phyloP scores from a whole-genome alignment of 2,797 vertebrate species.

The Labroides dimidiatus region DNA sequence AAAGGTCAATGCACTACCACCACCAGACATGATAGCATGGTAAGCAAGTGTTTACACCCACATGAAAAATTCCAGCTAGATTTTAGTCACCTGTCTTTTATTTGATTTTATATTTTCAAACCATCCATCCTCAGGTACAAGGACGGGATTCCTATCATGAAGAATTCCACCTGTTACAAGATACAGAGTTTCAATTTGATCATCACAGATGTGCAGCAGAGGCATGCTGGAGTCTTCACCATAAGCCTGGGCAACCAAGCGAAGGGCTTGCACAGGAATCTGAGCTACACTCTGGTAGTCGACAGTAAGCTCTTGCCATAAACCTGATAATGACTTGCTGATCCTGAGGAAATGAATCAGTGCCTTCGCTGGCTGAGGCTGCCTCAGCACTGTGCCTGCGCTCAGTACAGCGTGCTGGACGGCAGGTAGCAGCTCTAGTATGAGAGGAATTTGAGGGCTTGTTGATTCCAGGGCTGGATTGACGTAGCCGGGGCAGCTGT shows the following conservation, averaged over 20 bases:
- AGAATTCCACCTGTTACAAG: constrained; percentile 85
- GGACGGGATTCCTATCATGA: constrained; percentile 83
- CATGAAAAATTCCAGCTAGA: neutral
- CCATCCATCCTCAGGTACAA: constrained; percentile 85
- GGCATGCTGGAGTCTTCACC: constrained; percentile 88
- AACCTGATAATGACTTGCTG: constrained; percentile 35
- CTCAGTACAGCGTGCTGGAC: constrained; percentile 54
- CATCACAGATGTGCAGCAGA: constrained; percentile 83
- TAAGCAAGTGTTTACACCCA: constrained; percentile 62
- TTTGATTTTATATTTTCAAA: neutral
- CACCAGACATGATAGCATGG: constrained; percentile 81
- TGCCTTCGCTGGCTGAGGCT: constrained; percentile 14
- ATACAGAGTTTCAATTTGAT: constrained; percentile 76
- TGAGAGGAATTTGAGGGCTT: constrained; percentile 80
- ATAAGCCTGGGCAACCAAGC: constrained; percentile 80
- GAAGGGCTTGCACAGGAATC: constrained; percentile 81
- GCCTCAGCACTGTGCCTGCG: constrained; percentile 28
- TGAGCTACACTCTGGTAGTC: constrained; percentile 88
- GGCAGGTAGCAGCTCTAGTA: constrained; percentile 81
- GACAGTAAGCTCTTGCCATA: constrained; percentile 78
- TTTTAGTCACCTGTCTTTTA: neutral
- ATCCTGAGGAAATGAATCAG: constrained; percentile 55
- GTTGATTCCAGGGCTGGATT: constrained; percentile 77
- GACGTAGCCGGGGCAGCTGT: constrained; percentile 81
- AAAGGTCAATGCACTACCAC: constrained; percentile 86